Evolutionary conservation across 2,888 invertebrate species (phyloP), one percentile per base, ranked within the genome.

Genomic region (Elysia crispata): DNA sequence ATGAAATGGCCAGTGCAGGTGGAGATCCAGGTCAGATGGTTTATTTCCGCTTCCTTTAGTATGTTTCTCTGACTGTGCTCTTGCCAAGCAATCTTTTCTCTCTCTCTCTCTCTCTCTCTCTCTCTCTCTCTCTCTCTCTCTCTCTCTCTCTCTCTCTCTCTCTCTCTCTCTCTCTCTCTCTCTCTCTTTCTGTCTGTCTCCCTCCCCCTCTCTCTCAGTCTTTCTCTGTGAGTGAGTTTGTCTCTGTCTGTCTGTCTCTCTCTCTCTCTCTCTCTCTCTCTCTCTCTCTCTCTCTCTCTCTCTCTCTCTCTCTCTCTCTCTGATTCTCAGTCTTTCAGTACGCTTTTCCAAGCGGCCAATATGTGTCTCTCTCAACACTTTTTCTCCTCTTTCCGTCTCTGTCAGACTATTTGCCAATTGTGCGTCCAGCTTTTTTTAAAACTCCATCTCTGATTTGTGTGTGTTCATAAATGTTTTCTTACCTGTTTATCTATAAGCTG

Each of bases 21-120:
- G 30, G 86, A 86, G 50, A 82, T 87, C 1, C 81, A 83, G 82
- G 87, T 86, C 78, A 66, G 28, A 66, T 18, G 25, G 25, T 30
- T 66, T 25, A 18, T 6, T 30, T 23, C 66, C 25, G 18, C 13
- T 15, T 30, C 15, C 25, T 15, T 23, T 25, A 49, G 1, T 8
- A n/a, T 70, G 18, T 50, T 28, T 73, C 1, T 73, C 28, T 25
- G 23, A 50, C 50, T 73, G 23, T 73, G 23, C 25, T 11, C 1
- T 23, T 73, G 23, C 23, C 28, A 13, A 0, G 18, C 49, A 18
- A 13, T 1, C 20, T n/a, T 49, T 23, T n/a, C 50, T n/a, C 33
- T 33, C 72, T 33, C 72, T n/a, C 72, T n/a, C 11, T 41, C 72
- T 49, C 31, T 72, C 70, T 70, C 41, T 70, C 70, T 70, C 70